These are phyloP conservation scores for Pipa parva DNA, from an alignment of 2,113 vertebrate genomes.

Conservation along the genomic window DNA sequence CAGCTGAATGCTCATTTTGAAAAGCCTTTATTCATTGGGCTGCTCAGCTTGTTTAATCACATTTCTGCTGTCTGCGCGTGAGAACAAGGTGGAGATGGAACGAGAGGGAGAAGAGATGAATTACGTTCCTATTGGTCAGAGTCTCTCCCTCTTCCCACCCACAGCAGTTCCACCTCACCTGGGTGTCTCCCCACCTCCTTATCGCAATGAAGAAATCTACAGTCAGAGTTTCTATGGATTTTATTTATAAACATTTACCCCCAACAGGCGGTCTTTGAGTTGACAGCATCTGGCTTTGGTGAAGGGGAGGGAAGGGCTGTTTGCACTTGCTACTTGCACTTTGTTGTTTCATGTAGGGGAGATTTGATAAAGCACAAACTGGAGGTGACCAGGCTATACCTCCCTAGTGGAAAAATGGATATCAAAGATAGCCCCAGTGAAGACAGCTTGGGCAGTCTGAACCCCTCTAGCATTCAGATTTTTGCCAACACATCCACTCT, in stretches of 20 bases:
- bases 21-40: conserved; percentile 28
- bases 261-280: conserved; percentile 52
- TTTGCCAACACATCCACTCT: conserved; percentile 88
- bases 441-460: conserved; percentile 77
- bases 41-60: conserved; percentile 53
- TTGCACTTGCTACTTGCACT: conserved; percentile 11
- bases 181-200: conserved; percentile 78
- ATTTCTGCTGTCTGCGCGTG: conserved; percentile 54
- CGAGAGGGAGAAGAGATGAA: conserved; percentile 61
- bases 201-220: conserved; percentile 70
- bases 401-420: conserved; percentile 73
- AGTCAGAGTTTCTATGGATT: conserved; percentile 76
- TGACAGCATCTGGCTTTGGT: conserved; percentile 45
- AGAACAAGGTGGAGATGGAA: conserved; percentile 49
- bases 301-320: conserved; percentile 19
- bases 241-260: conserved; percentile 67
- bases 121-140: conserved; percentile 70
- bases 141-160: conserved; percentile 67
- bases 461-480: conserved; percentile 83
- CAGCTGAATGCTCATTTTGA: conserved; percentile 19
- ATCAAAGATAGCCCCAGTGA: conserved; percentile 87
- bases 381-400: conserved; percentile 56
- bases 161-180: conserved; percentile 77
- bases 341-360: conserved; percentile 45
- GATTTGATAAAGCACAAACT: conserved; percentile 46